phyloP scores from a whole-genome alignment of 2,113 vertebrate genomes.

The Ascaphus truei region DNA sequence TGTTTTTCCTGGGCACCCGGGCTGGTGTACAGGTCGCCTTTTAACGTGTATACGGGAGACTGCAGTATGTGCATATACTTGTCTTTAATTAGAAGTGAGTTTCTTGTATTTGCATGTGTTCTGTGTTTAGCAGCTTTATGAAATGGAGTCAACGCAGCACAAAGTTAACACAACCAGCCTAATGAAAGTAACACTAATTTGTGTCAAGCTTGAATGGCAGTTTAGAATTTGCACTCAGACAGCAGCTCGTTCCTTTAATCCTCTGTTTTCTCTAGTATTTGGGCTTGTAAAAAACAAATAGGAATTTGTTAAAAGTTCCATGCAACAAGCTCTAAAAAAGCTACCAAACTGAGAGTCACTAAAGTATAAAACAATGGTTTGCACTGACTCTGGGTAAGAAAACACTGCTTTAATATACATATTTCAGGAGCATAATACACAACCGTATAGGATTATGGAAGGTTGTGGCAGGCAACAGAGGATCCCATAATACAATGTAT shows the following conservation, averaged over 20 bases:
- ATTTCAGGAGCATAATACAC: constrained; percentile 12
- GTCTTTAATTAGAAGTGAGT: not conserved
- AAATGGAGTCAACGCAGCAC: not conserved
- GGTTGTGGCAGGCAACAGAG: too few relatives aligned
- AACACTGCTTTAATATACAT: constrained; percentile 19
- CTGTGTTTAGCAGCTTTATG: constrained; percentile 14
- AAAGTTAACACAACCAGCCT: constrained; percentile 16
- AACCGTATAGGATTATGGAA: too few relatives aligned
- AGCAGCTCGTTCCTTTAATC: constrained; percentile 33
- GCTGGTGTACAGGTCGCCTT: too few relatives aligned
- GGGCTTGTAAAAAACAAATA: not conserved
- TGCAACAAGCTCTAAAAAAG: constrained; percentile 1
- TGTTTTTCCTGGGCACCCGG: too few relatives aligned
- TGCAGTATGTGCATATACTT: too few relatives aligned
- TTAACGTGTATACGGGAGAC: too few relatives aligned
- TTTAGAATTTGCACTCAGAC: constrained; percentile 26
- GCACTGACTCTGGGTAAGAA: constrained; percentile 10
- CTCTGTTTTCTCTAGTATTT: constrained; percentile 16
- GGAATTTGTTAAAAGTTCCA: constrained; percentile 12
- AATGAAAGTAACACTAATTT: constrained; percentile 32
- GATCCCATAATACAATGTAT: too few relatives aligned
- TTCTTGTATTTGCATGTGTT: constrained; percentile 21
- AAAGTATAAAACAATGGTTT: constrained; percentile 23
- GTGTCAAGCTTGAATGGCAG: constrained; percentile 29
- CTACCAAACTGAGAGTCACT: constrained; percentile 25